Conservation (phyloP, 2,797 vertebrate genomes). For the Sebastes trivittatus region DNA sequence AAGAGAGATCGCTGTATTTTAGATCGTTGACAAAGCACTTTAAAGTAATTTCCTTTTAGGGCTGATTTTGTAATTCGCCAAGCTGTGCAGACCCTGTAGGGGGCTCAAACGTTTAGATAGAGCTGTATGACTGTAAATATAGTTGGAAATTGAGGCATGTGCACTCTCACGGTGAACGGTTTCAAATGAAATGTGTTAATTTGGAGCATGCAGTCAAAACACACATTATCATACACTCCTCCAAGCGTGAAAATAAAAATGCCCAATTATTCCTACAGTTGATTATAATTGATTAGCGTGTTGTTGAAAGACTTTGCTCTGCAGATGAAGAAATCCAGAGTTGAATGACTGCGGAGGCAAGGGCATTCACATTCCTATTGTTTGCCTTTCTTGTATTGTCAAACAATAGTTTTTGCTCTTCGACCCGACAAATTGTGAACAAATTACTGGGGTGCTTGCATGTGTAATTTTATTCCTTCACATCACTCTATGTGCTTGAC, state of each 20-base stretch:
- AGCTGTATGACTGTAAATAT: not conserved
- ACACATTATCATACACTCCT: slow-evolving; percentile 34
- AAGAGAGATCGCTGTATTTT: not conserved
- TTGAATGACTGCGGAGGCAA: slow-evolving; percentile 16
- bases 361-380: slow-evolving; percentile 42
- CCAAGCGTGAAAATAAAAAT: slow-evolving; percentile 20
- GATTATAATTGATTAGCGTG: slow-evolving; percentile 56
- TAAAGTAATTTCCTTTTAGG: not conserved
- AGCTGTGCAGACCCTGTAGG: slow-evolving; percentile 2
- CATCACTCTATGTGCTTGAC: slow-evolving; percentile 54
- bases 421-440: slow-evolving; percentile 41
- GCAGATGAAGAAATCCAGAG: slow-evolving; percentile 30
- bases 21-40: not conserved
- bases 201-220: slow-evolving; percentile 42
- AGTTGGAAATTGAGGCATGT: slow-evolving; percentile 21
- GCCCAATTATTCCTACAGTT: slow-evolving; percentile 36
- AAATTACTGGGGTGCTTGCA: slow-evolving; percentile 37
- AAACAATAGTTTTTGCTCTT: slow-evolving; percentile 47
- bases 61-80: not conserved
- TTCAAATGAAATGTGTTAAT: slow-evolving; percentile 41
- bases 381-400: slow-evolving; percentile 56
- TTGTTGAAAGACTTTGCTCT: slow-evolving; percentile 42
- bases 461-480: slow-evolving; percentile 46
- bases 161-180: slow-evolving; percentile 12
- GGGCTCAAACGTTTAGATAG: not conserved